phyloP scores from a whole-genome alignment of 2,113 vertebrate genomes.

The Calonectris borealis region DNA sequence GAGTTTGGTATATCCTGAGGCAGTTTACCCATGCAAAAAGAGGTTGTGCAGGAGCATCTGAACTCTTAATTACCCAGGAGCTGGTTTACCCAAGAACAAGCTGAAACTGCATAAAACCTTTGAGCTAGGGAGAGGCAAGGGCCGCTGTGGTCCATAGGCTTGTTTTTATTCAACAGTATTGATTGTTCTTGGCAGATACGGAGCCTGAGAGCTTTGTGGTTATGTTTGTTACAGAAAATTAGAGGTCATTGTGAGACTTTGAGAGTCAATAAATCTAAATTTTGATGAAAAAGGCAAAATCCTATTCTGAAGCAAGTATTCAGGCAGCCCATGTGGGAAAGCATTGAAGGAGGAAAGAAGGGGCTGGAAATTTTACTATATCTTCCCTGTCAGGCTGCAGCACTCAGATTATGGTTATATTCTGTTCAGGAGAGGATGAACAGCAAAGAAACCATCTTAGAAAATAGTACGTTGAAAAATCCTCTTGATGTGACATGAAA shows the following conservation, averaged over 20 bases:
- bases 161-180: conserved; percentile 26
- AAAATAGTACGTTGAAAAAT: neutral
- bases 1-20: neutral
- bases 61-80: neutral
- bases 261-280: conserved; percentile 41
- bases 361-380: neutral
- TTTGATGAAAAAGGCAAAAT: conserved; percentile 49
- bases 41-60: neutral
- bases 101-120: conserved; percentile 9
- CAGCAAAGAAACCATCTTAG: neutral
- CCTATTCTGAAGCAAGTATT: neutral
- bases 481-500: neutral
- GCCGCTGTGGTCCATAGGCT: neutral
- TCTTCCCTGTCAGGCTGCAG: neutral
- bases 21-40: neutral
- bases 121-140: neutral
- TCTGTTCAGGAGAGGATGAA: neutral
- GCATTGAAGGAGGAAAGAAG: neutral
- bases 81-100: neutral
- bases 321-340: neutral
- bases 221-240: conserved; percentile 41
- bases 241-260: conserved; percentile 4
- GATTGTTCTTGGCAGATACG: conserved; percentile 13
- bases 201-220: neutral
- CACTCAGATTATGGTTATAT: neutral